phyloP scores from a whole-genome alignment of 2,113 vertebrate genomes.

The Amazona guildingii region DNA sequence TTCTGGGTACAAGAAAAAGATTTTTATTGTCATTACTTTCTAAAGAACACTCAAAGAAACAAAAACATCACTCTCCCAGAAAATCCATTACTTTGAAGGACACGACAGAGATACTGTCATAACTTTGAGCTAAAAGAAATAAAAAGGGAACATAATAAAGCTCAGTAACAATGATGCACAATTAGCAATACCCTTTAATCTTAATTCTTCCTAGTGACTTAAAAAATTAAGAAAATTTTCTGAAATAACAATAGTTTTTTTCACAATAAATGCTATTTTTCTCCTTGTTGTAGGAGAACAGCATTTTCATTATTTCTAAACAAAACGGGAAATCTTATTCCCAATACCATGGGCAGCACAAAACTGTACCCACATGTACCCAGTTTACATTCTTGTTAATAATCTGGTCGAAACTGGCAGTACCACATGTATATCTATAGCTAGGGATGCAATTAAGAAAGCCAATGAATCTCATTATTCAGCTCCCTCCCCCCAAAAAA shows the following conservation, averaged over 20 bases:
- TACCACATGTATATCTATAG: neutral
- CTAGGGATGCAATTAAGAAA: neutral
- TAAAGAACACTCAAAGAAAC: neutral
- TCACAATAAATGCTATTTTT: neutral
- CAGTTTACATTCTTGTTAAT: neutral
- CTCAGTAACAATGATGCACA: neutral
- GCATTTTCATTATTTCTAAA: neutral
- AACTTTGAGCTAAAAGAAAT: neutral
- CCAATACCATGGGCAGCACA: neutral
- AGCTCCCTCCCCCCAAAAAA: neutral
- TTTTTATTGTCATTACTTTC: conserved; percentile 50
- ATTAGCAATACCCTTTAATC: neutral
- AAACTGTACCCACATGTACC: neutral
- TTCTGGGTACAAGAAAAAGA: conserved; percentile 59
- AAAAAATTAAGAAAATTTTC: neutral
- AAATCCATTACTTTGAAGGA: conserved; percentile 10
- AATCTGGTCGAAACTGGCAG: neutral
- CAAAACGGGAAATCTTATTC: neutral
- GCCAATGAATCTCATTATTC: neutral
- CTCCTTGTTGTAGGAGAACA: neutral
- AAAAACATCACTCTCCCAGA: neutral
- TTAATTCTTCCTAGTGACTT: neutral
- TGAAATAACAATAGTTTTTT: neutral
- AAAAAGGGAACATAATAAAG: neutral
- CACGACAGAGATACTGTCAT: neutral